These are phyloP conservation scores for Pelodytes ibericus DNA, from an alignment of 2,797 vertebrate species.

Conservation along the genomic window DNA sequence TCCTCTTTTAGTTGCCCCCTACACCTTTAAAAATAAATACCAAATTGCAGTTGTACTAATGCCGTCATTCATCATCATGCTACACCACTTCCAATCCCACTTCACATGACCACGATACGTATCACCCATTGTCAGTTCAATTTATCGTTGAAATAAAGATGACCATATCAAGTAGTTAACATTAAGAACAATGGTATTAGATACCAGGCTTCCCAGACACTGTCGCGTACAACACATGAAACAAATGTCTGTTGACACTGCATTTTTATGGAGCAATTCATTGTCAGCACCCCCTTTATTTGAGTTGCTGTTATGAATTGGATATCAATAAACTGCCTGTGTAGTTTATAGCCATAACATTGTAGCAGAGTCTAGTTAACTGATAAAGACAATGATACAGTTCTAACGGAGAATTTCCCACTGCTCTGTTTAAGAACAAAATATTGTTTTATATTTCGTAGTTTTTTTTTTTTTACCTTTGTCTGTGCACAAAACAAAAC, in stretches of 20 bases:
- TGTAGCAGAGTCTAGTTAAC: slow-evolving; percentile 17
- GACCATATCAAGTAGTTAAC: not conserved
- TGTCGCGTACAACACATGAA: not conserved
- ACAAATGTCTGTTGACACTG: not conserved
- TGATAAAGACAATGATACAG: slow-evolving; percentile 18
- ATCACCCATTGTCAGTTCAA: not conserved
- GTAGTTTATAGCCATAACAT: slow-evolving; percentile 30
- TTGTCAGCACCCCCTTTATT: slow-evolving; percentile 24
- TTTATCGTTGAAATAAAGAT: slow-evolving; percentile 6
- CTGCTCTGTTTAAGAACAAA: not conserved
- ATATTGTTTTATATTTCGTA: no score
- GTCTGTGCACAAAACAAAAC: no score
- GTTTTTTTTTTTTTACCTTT: no score
- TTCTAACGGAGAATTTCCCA: slow-evolving; percentile 13
- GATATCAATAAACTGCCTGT: slow-evolving; percentile 27
- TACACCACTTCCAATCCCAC: not conserved
- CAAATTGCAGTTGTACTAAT: not conserved
- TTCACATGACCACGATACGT: not conserved
- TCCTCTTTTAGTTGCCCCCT: not conserved
- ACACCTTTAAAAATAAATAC: no score
- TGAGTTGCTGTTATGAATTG: slow-evolving; percentile 32
- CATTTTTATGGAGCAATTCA: slow-evolving; percentile 26
- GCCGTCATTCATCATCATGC: not conserved
- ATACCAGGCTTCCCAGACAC: not conserved
- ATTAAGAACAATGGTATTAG: not conserved